Conservation (phyloP, 2,113 vertebrate species). For the Corythornis vintsioides region DNA sequence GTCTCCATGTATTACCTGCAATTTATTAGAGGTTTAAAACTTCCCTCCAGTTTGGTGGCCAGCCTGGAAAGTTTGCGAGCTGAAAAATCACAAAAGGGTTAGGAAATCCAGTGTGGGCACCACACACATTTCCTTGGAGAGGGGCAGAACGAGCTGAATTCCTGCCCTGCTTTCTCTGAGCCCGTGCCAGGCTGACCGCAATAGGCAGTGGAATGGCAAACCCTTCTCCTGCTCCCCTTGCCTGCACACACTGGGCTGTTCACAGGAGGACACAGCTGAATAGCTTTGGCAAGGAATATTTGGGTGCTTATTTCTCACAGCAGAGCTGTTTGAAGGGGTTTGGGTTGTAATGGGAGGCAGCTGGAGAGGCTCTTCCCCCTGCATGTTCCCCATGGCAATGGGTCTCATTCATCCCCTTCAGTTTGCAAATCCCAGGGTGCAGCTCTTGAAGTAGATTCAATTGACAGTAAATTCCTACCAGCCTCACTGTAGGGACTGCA, state of each 20-base stretch:
- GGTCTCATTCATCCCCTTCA: slow-evolving; percentile 25
- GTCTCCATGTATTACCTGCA: not conserved
- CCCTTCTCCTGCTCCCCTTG: not conserved
- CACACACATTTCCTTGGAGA: not conserved
- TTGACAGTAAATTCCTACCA: slow-evolving; percentile 26
- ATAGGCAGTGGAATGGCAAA: not conserved
- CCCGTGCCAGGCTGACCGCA: not conserved
- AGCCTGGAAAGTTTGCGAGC: not conserved
- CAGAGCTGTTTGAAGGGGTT: slow-evolving; percentile 14
- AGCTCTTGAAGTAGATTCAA: slow-evolving; percentile 22
- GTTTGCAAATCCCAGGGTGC: not conserved
- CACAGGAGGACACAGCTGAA: not conserved
- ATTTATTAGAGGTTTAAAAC: not conserved
- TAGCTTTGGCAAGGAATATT: slow-evolving; percentile 6
- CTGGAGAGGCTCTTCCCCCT: slow-evolving; percentile 25
- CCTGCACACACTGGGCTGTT: not conserved
- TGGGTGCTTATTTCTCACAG: slow-evolving; percentile 12
- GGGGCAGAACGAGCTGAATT: not conserved
- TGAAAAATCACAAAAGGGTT: not conserved
- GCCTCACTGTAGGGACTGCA: slow-evolving; percentile 27
- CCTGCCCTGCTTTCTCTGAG: not conserved
- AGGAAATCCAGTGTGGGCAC: not conserved
- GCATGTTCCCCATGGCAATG: not conserved
- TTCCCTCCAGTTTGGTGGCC: not conserved
- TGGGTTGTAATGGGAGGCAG: slow-evolving; percentile 35